Conservation (phyloP, 2,888 invertebrate genomes). For the Synanthedon myopaeformis region DNA sequence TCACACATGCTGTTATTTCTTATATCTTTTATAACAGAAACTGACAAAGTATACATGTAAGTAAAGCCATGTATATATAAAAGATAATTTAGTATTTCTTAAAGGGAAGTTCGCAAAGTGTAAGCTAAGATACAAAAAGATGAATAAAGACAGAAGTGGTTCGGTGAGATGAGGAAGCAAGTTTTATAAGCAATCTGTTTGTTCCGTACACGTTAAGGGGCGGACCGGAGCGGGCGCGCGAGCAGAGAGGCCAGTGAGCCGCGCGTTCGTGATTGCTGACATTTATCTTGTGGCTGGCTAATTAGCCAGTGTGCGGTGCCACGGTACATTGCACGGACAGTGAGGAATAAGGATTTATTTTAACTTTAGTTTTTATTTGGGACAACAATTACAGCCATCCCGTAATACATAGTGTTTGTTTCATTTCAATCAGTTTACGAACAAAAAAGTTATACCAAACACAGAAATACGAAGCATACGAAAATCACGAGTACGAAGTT, state of each 20-base stretch:
- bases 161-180: conserved; percentile 19
- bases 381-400: too few species aligned
- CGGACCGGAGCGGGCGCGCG: conserved; percentile 10
- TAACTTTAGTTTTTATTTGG: too few species aligned
- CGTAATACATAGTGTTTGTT: too few species aligned
- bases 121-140: conserved; percentile 14
- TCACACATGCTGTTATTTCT: too few species aligned
- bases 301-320: conserved; percentile 37
- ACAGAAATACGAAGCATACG: too few species aligned
- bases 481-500: too few species aligned
- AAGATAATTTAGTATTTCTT: too few species aligned
- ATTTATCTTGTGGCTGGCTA: conserved; percentile 57
- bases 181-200: conserved; percentile 29
- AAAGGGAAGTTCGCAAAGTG: conserved; percentile 3
- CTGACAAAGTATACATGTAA: too few species aligned
- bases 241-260: conserved; percentile 20
- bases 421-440: too few species aligned
- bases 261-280: conserved; percentile 53
- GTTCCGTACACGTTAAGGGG: neutral
- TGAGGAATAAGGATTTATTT: neutral
- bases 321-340: neutral
- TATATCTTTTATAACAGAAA: too few species aligned
- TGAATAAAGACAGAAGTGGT: conserved; percentile 16
- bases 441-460: too few species aligned
- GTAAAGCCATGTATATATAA: too few species aligned